Percentiles rank a stretch among this genome's conserved stretches.
These are phyloP conservation scores for Diarsia dahlii DNA, from an alignment of 2,888 invertebrate species.

Conservation along the genomic window DNA sequence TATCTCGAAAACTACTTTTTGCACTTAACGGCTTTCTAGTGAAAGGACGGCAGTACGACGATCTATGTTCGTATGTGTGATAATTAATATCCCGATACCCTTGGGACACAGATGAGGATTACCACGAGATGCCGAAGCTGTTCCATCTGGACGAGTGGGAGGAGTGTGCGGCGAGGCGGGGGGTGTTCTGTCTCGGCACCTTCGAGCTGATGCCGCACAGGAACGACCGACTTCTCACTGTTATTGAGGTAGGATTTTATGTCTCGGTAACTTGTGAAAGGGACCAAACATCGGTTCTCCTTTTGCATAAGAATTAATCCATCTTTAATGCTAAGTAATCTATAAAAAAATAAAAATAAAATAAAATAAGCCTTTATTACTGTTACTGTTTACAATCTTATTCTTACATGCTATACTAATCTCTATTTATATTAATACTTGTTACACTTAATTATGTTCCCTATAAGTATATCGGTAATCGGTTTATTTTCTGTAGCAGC, in stretches of 20 bases:
- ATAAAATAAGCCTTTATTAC: too few species aligned
- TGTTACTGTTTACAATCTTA: too few species aligned
- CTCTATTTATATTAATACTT: too few species aligned
- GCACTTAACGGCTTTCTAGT: too few species aligned
- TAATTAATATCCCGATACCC: background rate
- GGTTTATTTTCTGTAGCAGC: too few species aligned
- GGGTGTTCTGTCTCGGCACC: slow-evolving; percentile 77
- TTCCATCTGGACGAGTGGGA: slow-evolving; percentile 80
- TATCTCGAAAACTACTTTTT: too few species aligned
- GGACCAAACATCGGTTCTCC: too few species aligned
- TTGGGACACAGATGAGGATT: slow-evolving; percentile 70
- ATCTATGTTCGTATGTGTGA: background rate
- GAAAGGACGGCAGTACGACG: too few species aligned
- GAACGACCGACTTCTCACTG: slow-evolving; percentile 58
- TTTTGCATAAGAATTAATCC: background rate
- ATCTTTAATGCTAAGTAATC: background rate
- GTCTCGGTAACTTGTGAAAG: background rate
- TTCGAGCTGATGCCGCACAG: slow-evolving; percentile 71
- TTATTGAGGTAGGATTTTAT: slow-evolving; percentile 60
- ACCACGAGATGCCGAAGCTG: slow-evolving; percentile 76
- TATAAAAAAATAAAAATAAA: too few species aligned
- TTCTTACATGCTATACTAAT: too few species aligned
- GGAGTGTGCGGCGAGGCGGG: slow-evolving; percentile 72
- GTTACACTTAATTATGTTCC: too few species aligned
- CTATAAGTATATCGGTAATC: too few species aligned